A percentile compares a stretch with the other conserved stretches of the same genome.
phyloP scores from a whole-genome alignment of 2,888 invertebrate species.

The Synergus japonicus region DNA sequence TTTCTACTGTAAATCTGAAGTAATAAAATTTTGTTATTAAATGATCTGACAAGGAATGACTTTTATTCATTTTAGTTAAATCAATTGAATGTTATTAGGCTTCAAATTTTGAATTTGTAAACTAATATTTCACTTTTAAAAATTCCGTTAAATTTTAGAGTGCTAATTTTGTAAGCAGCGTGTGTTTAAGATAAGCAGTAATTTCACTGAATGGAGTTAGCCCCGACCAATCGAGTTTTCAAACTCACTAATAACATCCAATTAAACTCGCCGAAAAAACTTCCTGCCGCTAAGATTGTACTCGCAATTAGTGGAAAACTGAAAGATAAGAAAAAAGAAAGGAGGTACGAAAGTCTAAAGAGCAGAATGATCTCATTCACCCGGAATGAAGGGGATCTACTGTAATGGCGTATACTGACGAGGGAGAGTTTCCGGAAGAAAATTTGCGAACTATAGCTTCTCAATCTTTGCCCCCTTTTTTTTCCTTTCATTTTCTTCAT shows the following conservation, averaged over 20 bases:
- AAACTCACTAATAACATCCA: constrained; percentile 37
- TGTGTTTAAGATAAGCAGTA: constrained; percentile 17
- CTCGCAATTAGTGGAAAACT: constrained; percentile 29
- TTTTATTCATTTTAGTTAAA: too few relatives aligned
- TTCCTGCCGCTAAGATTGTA: constrained; percentile 30
- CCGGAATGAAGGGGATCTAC: constrained; percentile 30
- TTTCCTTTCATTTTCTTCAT: constrained; percentile 36
- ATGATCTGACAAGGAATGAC: too few relatives aligned
- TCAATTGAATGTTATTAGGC: too few relatives aligned
- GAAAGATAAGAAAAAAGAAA: constrained; percentile 38
- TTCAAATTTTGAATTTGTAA: too few relatives aligned
- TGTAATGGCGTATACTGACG: constrained; percentile 38
- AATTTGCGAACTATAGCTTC: constrained; percentile 39
- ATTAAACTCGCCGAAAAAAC: constrained; percentile 37
- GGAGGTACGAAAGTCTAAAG: constrained; percentile 39
- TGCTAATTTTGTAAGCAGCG: neutral
- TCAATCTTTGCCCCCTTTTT: constrained; percentile 29
- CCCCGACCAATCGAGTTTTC: constrained; percentile 22
- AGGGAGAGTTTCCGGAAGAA: constrained; percentile 41
- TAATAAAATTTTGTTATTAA: too few relatives aligned
- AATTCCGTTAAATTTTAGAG: too few relatives aligned
- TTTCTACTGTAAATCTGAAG: too few relatives aligned
- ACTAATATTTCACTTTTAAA: too few relatives aligned
- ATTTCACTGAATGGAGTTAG: neutral
- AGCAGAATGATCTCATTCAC: constrained; percentile 41